Evolutionary conservation across 2,888 invertebrate genomes (phyloP), one percentile per base, ranked within the genome.

Genomic region (Aspidapion aeneum): DNA sequence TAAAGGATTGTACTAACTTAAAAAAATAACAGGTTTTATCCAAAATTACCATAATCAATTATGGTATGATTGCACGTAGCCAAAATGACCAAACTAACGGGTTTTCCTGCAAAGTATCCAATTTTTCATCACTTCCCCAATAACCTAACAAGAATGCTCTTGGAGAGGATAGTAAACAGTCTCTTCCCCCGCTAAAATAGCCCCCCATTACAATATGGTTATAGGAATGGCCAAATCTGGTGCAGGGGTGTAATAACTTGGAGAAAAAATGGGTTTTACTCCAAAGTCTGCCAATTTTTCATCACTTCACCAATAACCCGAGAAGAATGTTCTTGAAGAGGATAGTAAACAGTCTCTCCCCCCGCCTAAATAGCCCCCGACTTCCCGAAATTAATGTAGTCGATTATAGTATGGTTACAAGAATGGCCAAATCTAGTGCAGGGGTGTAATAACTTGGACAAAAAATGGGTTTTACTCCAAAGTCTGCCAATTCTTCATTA

Each of bases 131-230:
- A 82, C 73, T 67, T 79, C 77, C 18, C 79, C 80, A 35, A 82
- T 74, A 63, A 78, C 74, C 62, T 74, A 72, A 18, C 80, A 77
- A 22, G 80, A 78, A 71, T 80, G 79, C 56, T 77, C 74, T 35
- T 76, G 78, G 57, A 82, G 72, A 66, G 81, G 81, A 70, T 81
- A 81, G 65, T 79, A 78, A 58, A 82, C 71, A 2, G 82, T 81
- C 68, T 83, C 82, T 12, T 82, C 83, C 2, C 81, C 82, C 21
- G 82, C 81, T 61, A 82, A 71, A 64, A 82, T 80, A 21, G 82
- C 82, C 2, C 82, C 82, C 83, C 83, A 82, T 81, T 63, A 85
- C 82, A 22, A 81, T 80, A 72, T 85, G 84, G 72, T 83, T 82
- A 70, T 82, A 83, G 9, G 81, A 57, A 82, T 76, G 18, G 83